A percentile compares a stretch with the other conserved stretches of the same genome.
These are phyloP conservation scores for Aphaenogaster ashmeadi DNA, from an alignment of 1,140 invertebrate species.

Conservation along the genomic window DNA sequence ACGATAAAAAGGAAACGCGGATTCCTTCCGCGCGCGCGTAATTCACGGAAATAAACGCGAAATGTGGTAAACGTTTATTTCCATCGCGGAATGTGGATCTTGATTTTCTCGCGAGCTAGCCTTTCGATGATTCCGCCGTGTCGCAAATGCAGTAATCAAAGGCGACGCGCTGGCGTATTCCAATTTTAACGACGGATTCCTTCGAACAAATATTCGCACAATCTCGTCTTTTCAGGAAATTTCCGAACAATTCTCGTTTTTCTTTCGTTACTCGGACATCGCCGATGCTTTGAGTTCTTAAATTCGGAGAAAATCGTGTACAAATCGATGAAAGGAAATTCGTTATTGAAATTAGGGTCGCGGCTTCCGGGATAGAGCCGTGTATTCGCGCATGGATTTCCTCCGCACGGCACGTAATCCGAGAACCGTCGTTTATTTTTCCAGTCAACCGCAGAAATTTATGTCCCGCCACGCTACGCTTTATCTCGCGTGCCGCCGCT, in stretches of 20 bases:
- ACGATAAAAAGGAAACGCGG: not conserved
- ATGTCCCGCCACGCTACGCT: constrained; percentile 24
- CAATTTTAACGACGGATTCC: not conserved
- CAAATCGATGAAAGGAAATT: not conserved
- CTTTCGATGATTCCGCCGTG: not conserved
- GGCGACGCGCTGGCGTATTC: not conserved
- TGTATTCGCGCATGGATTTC: not conserved
- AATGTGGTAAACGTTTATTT: constrained; percentile 36
- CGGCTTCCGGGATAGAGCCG: not conserved
- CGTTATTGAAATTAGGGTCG: constrained; percentile 28
- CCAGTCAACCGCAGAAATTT: constrained; percentile 56
- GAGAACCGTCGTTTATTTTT: constrained; percentile 65
- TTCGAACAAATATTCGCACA: not conserved
- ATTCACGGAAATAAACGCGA: constrained; percentile 36
- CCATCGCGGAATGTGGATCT: constrained; percentile 5
- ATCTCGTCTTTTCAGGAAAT: not conserved
- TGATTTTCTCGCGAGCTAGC: not conserved
- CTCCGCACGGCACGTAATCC: not conserved
- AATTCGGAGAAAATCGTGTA: not conserved
- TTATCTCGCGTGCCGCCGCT: constrained; percentile 46
- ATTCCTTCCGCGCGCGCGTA: constrained; percentile 10
- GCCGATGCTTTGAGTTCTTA: no score
- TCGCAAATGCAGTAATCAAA: constrained; percentile 2
- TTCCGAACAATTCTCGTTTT: no score
- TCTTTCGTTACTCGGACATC: not conserved